Conservation (phyloP, 2,113 vertebrate species). For the Vanacampus margaritifer region DNA sequence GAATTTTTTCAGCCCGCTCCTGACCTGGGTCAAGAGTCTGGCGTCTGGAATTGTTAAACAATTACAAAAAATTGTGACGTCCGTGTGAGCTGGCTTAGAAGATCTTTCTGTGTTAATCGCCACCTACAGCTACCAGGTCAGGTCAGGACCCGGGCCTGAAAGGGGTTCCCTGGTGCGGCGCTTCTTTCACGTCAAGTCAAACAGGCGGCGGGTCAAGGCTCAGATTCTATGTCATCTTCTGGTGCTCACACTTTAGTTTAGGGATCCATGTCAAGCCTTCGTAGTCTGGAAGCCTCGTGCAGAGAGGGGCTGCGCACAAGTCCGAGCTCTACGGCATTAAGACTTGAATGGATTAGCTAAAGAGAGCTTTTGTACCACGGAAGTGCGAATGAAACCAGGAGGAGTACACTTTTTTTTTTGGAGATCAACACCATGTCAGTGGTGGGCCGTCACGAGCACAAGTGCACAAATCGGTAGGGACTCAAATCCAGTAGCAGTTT, state of each 20-base stretch:
- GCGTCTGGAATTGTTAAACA: conserved; percentile 56
- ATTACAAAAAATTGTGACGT: neutral
- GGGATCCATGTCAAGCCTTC: conserved; percentile 75
- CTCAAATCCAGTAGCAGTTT: too few relatives aligned
- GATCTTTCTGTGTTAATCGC: conserved; percentile 32
- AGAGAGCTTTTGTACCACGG: conserved; percentile 65
- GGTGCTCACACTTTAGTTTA: conserved; percentile 79
- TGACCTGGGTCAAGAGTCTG: conserved; percentile 69
- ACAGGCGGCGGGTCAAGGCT: conserved; percentile 46
- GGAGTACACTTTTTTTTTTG: conserved; percentile 48
- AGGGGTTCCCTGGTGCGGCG: conserved; percentile 40
- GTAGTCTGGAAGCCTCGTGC: conserved; percentile 56
- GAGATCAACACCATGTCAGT: neutral
- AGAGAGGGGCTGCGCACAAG: conserved; percentile 51
- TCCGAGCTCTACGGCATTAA: conserved; percentile 60
- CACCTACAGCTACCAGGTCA: conserved; percentile 46
- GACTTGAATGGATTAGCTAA: conserved; percentile 71
- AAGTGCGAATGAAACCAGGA: conserved; percentile 48
- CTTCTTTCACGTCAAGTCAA: conserved; percentile 41
- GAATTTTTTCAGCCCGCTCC: conserved; percentile 50
- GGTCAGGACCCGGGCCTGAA: conserved; percentile 40
- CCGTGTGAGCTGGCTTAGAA: conserved; percentile 18
- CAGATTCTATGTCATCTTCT: conserved; percentile 46
- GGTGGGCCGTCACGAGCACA: neutral
- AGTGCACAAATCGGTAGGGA: too few relatives aligned